phyloP scores from a whole-genome alignment of 2,797 vertebrate genomes.

The Arnoldichthys spilopterus region DNA sequence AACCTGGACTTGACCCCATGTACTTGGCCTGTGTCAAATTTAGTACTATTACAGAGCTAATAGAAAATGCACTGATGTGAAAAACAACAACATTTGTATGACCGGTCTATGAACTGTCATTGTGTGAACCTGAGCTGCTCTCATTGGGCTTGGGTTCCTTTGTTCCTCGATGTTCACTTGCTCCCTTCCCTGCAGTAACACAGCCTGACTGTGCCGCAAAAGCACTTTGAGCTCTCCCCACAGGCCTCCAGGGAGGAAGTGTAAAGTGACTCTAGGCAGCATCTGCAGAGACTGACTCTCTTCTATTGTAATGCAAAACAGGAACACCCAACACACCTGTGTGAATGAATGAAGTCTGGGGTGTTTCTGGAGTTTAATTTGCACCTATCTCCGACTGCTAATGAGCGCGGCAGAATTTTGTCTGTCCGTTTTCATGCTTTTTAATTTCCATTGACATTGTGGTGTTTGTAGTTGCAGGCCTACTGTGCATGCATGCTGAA shows the following conservation, averaged over 20 bases:
- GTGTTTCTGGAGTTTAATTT: constrained; percentile 10
- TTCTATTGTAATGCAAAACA: constrained; percentile 36
- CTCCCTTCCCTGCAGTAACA: constrained; percentile 65
- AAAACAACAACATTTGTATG: constrained; percentile 22
- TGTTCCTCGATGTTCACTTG: constrained; percentile 30
- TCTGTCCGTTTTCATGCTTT: not conserved
- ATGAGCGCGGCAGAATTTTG: not conserved
- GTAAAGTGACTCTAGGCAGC: constrained; percentile 51
- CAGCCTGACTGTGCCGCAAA: constrained; percentile 70
- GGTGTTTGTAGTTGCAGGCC: not conserved
- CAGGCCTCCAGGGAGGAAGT: constrained; percentile 69
- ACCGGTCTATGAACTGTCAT: constrained; percentile 25
- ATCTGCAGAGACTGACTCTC: constrained; percentile 33
- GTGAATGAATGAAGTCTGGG: constrained; percentile 14
- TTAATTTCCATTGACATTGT: not conserved
- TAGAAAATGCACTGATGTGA: constrained; percentile 10
- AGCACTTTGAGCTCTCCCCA: constrained; percentile 71
- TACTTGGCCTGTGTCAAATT: constrained; percentile 21
- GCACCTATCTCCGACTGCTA: not conserved
- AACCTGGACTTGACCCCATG: constrained; percentile 43
- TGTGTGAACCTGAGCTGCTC: constrained; percentile 14
- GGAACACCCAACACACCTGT: constrained; percentile 41
- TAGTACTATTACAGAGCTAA: constrained; percentile 20
- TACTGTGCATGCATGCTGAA: not conserved
- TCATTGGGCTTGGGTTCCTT: constrained; percentile 26